phyloP scores from a whole-genome alignment of 2,888 invertebrate species.

The Silvanus unidentatus region DNA sequence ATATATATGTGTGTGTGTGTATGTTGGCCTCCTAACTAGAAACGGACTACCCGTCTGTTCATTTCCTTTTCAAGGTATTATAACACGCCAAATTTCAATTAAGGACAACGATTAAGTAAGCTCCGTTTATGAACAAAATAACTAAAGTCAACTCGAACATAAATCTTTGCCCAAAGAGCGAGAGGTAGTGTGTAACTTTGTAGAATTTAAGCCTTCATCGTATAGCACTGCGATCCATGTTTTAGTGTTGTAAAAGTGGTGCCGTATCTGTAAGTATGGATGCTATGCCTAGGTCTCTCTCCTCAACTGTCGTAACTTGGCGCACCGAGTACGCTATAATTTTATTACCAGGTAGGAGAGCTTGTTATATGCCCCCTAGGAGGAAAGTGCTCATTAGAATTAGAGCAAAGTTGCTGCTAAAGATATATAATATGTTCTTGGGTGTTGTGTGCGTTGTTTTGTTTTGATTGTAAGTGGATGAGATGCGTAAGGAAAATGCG shows the following conservation, averaged over 20 bases:
- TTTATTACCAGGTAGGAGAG: conserved; percentile 31
- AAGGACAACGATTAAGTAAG: conserved; percentile 35
- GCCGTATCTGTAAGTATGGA: conserved; percentile 15
- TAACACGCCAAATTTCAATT: conserved; percentile 38
- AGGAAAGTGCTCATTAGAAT: conserved; percentile 28
- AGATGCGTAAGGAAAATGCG: background rate
- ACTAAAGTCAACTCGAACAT: conserved; percentile 31
- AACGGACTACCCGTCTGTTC: conserved; percentile 23
- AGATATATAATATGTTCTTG: conserved; percentile 8
- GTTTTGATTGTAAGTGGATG: conserved; percentile 3
- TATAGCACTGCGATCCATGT: conserved; percentile 13
- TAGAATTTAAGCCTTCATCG: conserved; percentile 23
- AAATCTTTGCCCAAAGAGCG: conserved; percentile 30
- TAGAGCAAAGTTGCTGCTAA: conserved; percentile 17
- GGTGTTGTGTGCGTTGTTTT: conserved; percentile 14
- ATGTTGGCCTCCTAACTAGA: too few species aligned
- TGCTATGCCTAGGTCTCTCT: conserved; percentile 25
- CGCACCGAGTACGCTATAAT: conserved; percentile 26
- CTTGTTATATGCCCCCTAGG: conserved; percentile 22
- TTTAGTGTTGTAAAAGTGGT: conserved; percentile 27
- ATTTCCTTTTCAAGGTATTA: conserved; percentile 28
- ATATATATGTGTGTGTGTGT: conserved; percentile 14
- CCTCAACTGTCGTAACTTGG: too few species aligned
- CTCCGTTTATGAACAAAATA: conserved; percentile 33
- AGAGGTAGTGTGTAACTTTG: conserved; percentile 18